Evolutionary conservation across 64 coral and sea anemone genomes (phyloP), one percentile per base, ranked within the genome.

Genomic region (Stichodactyla mertensii): DNA sequence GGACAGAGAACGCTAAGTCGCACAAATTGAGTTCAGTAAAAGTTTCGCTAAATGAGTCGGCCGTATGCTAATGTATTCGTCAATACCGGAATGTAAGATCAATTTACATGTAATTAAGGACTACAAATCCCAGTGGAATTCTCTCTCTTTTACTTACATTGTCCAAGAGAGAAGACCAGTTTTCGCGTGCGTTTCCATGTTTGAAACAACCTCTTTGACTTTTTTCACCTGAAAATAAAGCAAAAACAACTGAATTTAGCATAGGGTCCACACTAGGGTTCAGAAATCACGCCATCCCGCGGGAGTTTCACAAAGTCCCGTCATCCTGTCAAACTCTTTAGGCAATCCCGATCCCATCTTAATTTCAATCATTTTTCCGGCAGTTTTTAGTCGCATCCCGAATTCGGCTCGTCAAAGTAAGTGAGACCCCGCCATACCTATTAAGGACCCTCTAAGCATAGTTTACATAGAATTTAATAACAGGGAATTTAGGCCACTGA

Each of bases 161-260:
- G 97, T 95, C 97, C 97, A 99, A 23, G 97, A 92, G 62, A 99
- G 57, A 52, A 99, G 54, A 77, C 97, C 97, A 45, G 90, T 99
- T 79, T 91, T 94, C 24, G 90, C 92, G 85, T 99, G 93, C 52
- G 86, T 83, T 61, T 99, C 97, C 16, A 99, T 82, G 23, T 92
- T 95, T 16, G 55, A 85, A 18, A 99, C 97, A 84, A 95, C 90
- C 58, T 94, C 86, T 81, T 95, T 87, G 64, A 99, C 97, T 88
- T 99, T 99, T 52, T 92, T 99, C n/a, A 99, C 92, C 97, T 98
- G 24, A 31, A 74, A 74, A 74, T 31, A 70, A 23, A 70, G 6
- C 19, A 70, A 70, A 22, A 62, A 62, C 13, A 4, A 62, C 14
- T 0, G 4, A 59, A 2, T 15, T 13, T 20, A 62, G 14, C 16